Conservation (phyloP, 2,888 invertebrate genomes). For the Chelonus formosanus region DNA sequence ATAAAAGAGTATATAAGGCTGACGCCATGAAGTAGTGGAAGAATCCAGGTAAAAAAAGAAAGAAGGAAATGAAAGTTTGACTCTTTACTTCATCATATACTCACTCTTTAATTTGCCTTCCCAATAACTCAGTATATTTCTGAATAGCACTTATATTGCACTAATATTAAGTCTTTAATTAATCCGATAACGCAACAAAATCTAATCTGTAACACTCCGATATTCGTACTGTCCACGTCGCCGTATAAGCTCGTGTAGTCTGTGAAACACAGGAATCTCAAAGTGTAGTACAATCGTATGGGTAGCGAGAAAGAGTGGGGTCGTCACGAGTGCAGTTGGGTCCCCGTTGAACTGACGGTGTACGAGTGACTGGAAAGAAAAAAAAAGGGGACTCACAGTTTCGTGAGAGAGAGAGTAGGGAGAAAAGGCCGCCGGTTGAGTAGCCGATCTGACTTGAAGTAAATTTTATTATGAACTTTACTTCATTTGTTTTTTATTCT, state of each 20-base stretch:
- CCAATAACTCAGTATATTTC: constrained; percentile 2
- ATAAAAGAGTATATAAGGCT: neutral
- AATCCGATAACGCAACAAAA: constrained; percentile 7
- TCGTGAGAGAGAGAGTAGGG: neutral
- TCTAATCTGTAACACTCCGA: constrained; percentile 22
- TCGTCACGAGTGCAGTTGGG: constrained; percentile 9
- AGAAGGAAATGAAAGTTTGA: neutral
- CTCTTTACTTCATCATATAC: constrained; percentile 13
- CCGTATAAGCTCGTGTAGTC: constrained; percentile 19
- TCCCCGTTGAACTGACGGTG: constrained; percentile 14
- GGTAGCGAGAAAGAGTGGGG: neutral
- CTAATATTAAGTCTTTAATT: constrained; percentile 8
- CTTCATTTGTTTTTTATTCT: neutral
- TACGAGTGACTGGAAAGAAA: neutral
- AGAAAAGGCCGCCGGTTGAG: constrained; percentile 3
- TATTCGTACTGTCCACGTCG: constrained; percentile 29
- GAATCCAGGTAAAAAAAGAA: constrained; percentile 1
- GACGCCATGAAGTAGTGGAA: neutral
- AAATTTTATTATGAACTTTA: neutral
- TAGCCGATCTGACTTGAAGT: neutral
- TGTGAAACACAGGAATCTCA: constrained; percentile 16
- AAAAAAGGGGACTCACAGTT: constrained; percentile 20
- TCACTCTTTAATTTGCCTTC: constrained; percentile 10
- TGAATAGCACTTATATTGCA: neutral
- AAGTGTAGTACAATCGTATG: neutral